Conservation (phyloP, 1,140 invertebrate genomes). For the Platorchestia sp. region DNA sequence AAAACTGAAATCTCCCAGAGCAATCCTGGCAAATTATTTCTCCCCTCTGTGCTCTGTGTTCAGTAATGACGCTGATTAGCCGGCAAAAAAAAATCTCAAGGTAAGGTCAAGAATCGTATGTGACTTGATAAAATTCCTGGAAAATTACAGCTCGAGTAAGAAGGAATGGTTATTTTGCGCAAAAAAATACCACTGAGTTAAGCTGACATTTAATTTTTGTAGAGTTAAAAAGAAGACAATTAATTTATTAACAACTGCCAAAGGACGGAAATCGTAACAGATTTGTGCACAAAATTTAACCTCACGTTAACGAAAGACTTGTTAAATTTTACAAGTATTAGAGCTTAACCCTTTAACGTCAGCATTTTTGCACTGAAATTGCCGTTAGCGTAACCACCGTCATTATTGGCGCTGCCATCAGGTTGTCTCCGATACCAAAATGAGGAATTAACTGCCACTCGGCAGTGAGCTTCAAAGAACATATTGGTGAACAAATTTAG, state of each 20-base stretch:
- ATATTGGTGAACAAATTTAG: no score
- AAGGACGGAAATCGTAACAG: neutral
- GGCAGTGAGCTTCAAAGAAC: no score
- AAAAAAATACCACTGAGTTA: neutral
- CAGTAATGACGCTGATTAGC: neutral
- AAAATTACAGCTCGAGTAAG: neutral
- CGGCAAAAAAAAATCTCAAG: neutral
- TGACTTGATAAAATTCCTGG: neutral
- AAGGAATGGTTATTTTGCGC: neutral
- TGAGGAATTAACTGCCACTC: no score
- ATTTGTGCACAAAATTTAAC: neutral
- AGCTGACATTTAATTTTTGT: neutral
- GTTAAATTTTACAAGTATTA: no score
- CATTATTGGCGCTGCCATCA: no score
- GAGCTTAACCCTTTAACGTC: no score
- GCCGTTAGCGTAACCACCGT: no score
- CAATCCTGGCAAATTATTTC: neutral
- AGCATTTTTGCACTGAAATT: no score
- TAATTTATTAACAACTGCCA: neutral
- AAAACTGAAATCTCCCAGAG: neutral
- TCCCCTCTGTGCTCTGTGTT: neutral
- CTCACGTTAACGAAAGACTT: no score
- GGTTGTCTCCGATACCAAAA: no score
- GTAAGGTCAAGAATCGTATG: neutral
- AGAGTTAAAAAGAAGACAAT: neutral